Evolutionary conservation across 2,113 vertebrate genomes (phyloP), one percentile per base, ranked within the genome.

Genomic region (Mirounga angustirostris): DNA sequence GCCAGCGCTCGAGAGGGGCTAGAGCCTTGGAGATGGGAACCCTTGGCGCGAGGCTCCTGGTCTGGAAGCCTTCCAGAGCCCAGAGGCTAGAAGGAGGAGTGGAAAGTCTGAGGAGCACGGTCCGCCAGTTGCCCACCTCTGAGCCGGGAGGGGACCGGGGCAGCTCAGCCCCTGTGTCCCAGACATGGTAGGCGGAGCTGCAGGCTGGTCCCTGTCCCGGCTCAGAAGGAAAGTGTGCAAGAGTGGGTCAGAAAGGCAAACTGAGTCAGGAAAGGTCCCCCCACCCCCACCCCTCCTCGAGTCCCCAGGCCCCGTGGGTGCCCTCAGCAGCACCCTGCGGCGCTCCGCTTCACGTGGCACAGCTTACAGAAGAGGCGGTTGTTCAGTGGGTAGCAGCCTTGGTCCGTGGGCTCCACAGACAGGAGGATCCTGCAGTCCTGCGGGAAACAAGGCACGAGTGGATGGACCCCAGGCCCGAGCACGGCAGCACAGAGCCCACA

Each of bases 321-420:
- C 6, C 2, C 86, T 98, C 67, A 98, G 98, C 98, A 98, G 95
- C 98, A 98, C 0, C 97, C 93, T 0, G 98, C 98, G 0, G 97
- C 98, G 0, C 97, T 98, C 95, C 96, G 90, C 67, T 80, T 97
- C 94, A 99, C 0, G 11, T 99, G 99, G 97, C 99, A 99, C 2
- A 99, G 93, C 94, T 99, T 99, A 98, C 99, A 99, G 97, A 99
- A 99, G 93, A 99, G 98, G 80, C 88, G 99, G 65, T 99, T 97
- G 0, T 99, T 99, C 98, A 99, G 98, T 1, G 99, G 99, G 98
- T 99, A 99, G 98, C 99, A 99, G 97, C 99, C 99, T 0, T 98
- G 97, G 40, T 99, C 99, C 0, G 99, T 99, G 0, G 99, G 99
- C 97, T 99, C 99, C 0, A 99, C 98, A 0, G 99, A 99, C 89